These are phyloP conservation scores for Crepidodera aurea DNA, from an alignment of 2,888 invertebrate genomes.

Conservation along the genomic window DNA sequence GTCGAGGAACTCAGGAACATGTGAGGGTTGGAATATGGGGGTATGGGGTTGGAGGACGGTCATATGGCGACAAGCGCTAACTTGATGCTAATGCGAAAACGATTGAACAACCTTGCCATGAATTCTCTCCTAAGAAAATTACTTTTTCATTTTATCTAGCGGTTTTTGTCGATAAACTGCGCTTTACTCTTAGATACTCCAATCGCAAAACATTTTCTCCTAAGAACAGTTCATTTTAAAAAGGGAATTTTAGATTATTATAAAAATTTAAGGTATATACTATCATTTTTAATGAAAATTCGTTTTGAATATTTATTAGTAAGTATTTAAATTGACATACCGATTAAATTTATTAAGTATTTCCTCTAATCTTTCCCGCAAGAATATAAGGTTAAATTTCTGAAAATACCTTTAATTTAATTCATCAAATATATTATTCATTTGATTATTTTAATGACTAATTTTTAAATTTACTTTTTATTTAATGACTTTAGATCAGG, in stretches of 20 bases:
- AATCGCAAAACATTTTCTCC: slow-evolving; percentile 14
- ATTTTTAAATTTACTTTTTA: no score
- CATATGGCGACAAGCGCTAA: slow-evolving; percentile 60
- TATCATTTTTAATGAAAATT: no score
- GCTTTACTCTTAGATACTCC: slow-evolving; percentile 20
- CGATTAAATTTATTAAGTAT: no score
- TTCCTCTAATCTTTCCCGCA: no score
- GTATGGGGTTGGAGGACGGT: slow-evolving; percentile 42
- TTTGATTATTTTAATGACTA: no score
- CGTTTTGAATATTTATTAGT: no score
- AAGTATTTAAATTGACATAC: no score
- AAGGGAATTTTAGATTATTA: background rate
- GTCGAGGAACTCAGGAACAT: slow-evolving; percentile 33
- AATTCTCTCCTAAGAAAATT: slow-evolving; percentile 62
- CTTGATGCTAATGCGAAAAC: slow-evolving; percentile 61
- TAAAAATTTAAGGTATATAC: no score
- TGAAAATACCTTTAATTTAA: no score
- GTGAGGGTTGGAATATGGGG: slow-evolving; percentile 34
- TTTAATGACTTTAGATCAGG: no score
- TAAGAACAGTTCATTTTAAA: slow-evolving; percentile 21
- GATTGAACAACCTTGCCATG: slow-evolving; percentile 60
- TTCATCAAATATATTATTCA: no score
- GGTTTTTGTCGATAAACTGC: slow-evolving; percentile 47
- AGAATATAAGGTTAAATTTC: no score
- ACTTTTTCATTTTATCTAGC: slow-evolving; percentile 62